Base-by-base conservation (phyloP, 2,888 invertebrate species). In the Hesperia comma region DNA sequence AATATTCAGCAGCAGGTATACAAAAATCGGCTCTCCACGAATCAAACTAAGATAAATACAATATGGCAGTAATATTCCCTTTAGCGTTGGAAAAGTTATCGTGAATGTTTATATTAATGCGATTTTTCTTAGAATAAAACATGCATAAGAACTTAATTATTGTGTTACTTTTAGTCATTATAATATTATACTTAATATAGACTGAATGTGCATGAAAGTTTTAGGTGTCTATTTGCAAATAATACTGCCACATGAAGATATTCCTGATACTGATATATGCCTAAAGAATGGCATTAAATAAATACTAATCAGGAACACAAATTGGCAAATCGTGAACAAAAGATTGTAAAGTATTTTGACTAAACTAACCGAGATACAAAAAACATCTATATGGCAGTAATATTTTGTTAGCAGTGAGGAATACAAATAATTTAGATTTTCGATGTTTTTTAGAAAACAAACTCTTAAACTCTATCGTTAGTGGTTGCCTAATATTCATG, bases 21-120 rank as follows among this genome's bases (percentile, higher is more conserved):
- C 15, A 15, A 5, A 15, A 43, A 43, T 43, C 15, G 15, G 43
- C 43, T 43, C 33, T 33, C 10, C 33, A 10, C 33, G 33, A 33
- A 33, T 33, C 7, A 7, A 5, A n/a, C n/a, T n/a, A 2, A 43
- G 6, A 15, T n/a, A 15, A 2, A 15, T 8, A 43, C n/a, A 33
- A 33, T 32, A 56, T 21, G 46, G 63, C 63, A 63, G 63, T 63
- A 63, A 63, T 63, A 63, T 63, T 63, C 49, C 37, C 5, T 7
- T 12, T 41, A 55, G 3, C 17, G 37, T n/a, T n/a, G 12, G 12
- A 37, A 37, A 15, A n/a, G 15, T 15, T 43, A 15, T 43, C n/a
- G 15, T 43, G 15, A 15, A 15, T n/a, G 10, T n/a, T 43, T 43
- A 10, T 43, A 43, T n/a, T 3, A 41, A 3, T 1, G 43, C 6